Conservation (phyloP, 2,797 vertebrate species). For the Eulemur rubriventer region DNA sequence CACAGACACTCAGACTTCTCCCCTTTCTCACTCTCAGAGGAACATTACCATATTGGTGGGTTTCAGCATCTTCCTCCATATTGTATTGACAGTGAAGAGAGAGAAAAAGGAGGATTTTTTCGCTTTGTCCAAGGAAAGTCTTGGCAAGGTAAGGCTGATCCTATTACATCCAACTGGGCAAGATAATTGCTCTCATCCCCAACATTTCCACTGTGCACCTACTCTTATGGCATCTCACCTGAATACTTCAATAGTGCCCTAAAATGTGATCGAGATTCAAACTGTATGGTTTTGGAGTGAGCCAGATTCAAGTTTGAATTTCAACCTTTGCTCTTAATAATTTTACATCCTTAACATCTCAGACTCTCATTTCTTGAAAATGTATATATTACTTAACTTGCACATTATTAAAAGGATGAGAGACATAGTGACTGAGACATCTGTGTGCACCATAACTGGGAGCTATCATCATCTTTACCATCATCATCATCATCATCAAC, state of each 20-base stretch:
- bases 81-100: neutral
- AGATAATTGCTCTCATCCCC: neutral
- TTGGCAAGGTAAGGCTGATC: neutral
- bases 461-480: neutral
- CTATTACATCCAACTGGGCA: no score
- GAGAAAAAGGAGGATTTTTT: fast-evolving
- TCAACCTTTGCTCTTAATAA: neutral
- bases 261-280: neutral
- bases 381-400: neutral
- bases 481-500: no score
- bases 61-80: neutral
- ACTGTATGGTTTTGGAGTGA: neutral
- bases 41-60: no score
- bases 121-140: neutral
- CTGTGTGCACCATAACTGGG: neutral
- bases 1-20: neutral
- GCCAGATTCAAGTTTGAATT: neutral
- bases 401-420: neutral
- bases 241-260: neutral
- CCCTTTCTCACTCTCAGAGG: neutral
- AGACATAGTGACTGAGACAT: neutral
- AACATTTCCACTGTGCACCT: neutral
- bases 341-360: neutral
- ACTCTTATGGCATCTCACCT: neutral
- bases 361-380: neutral